Conservation (phyloP, 2,797 vertebrate species). For the Phrynocephalus guinanensis region DNA sequence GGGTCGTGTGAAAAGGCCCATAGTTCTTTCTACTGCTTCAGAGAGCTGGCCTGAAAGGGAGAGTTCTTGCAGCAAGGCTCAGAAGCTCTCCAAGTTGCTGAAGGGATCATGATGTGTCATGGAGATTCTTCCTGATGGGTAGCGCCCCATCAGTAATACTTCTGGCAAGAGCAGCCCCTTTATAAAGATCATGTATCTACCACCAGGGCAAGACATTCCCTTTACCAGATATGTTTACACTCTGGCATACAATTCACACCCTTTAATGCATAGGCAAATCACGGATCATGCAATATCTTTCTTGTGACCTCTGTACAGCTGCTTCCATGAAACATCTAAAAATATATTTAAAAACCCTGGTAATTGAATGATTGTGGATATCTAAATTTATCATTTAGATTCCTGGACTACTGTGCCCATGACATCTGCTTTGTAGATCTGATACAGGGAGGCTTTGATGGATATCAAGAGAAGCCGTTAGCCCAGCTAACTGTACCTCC, state of each 20-base stretch:
- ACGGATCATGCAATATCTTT: background rate
- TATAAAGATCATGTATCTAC: background rate
- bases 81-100: background rate
- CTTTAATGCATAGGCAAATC: background rate
- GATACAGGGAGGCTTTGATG: background rate
- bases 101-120: background rate
- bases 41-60: background rate
- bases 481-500: background rate
- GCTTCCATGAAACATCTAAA: constrained; percentile 1
- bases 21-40: background rate
- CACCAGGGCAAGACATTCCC: background rate
- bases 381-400: background rate
- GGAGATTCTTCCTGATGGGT: background rate
- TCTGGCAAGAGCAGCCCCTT: background rate
- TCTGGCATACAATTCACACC: background rate
- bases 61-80: background rate
- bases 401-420: background rate
- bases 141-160: background rate
- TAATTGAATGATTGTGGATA: background rate
- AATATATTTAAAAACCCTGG: background rate
- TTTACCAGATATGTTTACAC: background rate
- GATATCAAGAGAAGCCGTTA: background rate
- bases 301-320: background rate
- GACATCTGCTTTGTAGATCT: background rate
- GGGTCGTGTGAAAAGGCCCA: too few species aligned